Percentiles rank a stretch among this genome's conserved stretches.
These are phyloP conservation scores for Acanthochromis polyacanthus DNA, from an alignment of 2,113 vertebrate genomes.

Conservation along the genomic window DNA sequence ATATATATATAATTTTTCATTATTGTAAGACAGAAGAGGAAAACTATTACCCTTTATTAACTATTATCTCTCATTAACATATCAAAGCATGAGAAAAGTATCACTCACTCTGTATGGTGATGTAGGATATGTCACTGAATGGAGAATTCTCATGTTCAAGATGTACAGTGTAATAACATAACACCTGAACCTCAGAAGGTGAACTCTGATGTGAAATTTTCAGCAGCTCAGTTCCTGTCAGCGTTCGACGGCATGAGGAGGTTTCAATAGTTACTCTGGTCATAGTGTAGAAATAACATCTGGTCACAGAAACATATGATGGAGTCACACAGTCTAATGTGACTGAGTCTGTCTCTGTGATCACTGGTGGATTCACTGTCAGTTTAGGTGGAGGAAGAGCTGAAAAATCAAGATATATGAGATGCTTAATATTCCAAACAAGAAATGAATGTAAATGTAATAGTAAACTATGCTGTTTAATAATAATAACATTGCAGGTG, in stretches of 20 bases:
- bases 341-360: slow-evolving; percentile 24
- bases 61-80: too few relatives aligned
- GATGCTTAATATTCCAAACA: too few relatives aligned
- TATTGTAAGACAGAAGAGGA: too few relatives aligned
- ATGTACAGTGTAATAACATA: slow-evolving; percentile 29
- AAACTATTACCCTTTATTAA: too few relatives aligned
- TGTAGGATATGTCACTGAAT: slow-evolving; percentile 6
- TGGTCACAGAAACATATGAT: too few relatives aligned
- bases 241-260: background rate
- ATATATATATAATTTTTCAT: too few relatives aligned
- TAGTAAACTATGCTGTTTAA: background rate
- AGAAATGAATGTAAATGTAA: too few relatives aligned
- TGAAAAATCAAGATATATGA: background rate
- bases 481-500: background rate
- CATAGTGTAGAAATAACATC: background rate
- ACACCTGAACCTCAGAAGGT: slow-evolving; percentile 29
- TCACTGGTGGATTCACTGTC: background rate
- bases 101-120: slow-evolving; percentile 37
- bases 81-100: too few relatives aligned
- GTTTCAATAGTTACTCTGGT: too few relatives aligned
- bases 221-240: slow-evolving; percentile 44
- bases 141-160: rapidly evolving
- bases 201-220: rapidly evolving
- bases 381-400: slow-evolving; percentile 3
- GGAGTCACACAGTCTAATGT: too few relatives aligned